Evolutionary conservation across 2,113 vertebrate species (phyloP).

Genomic region (Gambusia holbrooki): DNA sequence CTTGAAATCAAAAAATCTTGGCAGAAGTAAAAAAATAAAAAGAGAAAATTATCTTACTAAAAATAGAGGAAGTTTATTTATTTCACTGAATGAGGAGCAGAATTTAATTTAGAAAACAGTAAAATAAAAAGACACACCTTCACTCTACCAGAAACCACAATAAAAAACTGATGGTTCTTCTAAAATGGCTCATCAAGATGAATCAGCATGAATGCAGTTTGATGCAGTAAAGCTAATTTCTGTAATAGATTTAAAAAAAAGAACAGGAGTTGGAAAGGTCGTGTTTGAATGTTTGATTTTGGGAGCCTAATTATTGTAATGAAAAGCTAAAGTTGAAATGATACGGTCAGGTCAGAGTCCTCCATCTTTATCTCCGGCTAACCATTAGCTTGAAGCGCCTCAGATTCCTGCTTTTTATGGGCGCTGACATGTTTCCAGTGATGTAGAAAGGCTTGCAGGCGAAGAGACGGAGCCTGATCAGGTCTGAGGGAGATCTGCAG

Average conservation of each 20-base stretch:
- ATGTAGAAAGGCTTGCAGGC: conserved; percentile 35
- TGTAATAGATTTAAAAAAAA: background rate
- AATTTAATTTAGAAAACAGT: background rate
- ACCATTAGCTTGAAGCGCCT: background rate
- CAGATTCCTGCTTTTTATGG: conserved; percentile 20
- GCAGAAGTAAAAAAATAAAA: background rate
- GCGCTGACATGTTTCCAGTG: conserved; percentile 56
- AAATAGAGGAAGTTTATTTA: no score
- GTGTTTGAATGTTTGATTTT: background rate
- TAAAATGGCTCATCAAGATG: background rate
- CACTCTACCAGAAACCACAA: no score
- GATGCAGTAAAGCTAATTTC: background rate
- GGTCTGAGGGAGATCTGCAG: conserved; percentile 48
- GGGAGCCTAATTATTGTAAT: background rate
- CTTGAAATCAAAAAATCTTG: background rate
- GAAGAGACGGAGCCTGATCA: conserved; percentile 19
- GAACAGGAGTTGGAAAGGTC: background rate
- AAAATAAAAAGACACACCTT: background rate
- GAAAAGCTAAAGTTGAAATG: background rate
- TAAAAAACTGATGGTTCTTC: no score
- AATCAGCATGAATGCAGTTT: background rate
- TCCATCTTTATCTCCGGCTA: background rate
- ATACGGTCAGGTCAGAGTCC: background rate
- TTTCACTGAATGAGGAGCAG: no score
- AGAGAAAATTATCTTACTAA: background rate